Evolutionary conservation across 2,797 vertebrate genomes (phyloP).

Genomic region (Galagoides demidoff): DNA sequence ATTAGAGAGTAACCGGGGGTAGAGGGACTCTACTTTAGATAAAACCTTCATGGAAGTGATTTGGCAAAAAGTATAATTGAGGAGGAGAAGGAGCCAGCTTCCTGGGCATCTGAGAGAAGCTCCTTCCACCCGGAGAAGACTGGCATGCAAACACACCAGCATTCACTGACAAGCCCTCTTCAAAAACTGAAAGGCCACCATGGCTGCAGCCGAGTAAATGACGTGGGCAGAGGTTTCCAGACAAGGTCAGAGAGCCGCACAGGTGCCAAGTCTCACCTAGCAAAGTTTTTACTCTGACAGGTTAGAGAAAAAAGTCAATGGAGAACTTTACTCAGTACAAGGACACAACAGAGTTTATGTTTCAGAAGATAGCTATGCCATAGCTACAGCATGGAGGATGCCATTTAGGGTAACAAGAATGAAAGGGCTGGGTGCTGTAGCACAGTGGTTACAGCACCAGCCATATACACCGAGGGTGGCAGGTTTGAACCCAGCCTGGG

Average conservation of each 20-base stretch:
- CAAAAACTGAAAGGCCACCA: not conserved
- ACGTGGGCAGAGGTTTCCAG: not conserved
- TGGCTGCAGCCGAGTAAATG: not conserved
- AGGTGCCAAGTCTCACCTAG: slow-evolving; percentile 4
- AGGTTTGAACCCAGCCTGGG: too few relatives aligned
- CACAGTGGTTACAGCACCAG: too few relatives aligned
- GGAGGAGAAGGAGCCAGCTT: not conserved
- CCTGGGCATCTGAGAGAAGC: not conserved
- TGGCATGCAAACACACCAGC: not conserved
- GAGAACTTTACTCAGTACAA: not conserved
- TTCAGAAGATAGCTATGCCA: not conserved
- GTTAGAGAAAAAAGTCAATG: slow-evolving; percentile 9
- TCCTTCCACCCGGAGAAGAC: not conserved
- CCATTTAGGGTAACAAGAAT: not conserved
- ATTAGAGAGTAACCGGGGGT: not conserved
- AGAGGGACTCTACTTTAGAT: not conserved
- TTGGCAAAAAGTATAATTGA: not conserved
- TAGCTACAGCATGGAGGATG: not conserved
- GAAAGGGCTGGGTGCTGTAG: not conserved
- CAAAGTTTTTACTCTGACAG: not conserved
- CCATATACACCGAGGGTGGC: too few relatives aligned
- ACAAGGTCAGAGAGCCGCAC: slow-evolving; percentile 23
- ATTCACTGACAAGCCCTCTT: not conserved
- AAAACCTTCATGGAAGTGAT: not conserved
- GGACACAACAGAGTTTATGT: not conserved